A percentile compares a stretch with the other conserved stretches of the same genome.
Conservation (phyloP, 2,888 invertebrate species). For the Tethea ocularis region DNA sequence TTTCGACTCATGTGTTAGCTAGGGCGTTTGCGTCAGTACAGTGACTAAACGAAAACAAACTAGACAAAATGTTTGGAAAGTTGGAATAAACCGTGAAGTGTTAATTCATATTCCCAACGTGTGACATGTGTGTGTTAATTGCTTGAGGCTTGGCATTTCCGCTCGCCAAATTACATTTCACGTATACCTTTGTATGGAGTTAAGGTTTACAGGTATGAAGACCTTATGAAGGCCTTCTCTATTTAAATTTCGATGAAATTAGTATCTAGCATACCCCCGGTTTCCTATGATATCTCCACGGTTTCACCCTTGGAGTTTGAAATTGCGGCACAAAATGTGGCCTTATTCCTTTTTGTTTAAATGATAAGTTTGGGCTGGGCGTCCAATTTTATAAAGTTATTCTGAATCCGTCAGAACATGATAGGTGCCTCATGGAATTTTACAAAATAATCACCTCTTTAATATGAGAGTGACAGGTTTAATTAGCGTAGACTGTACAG, state of each 20-base stretch:
- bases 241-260: neutral
- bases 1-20: neutral
- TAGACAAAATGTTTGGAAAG: slow-evolving; percentile 21
- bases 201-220: neutral
- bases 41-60: slow-evolving; percentile 24
- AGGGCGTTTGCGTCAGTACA: slow-evolving; percentile 29
- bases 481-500: neutral
- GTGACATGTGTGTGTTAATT: slow-evolving; percentile 26
- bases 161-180: slow-evolving; percentile 4
- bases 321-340: too few relatives aligned
- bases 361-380: too few relatives aligned
- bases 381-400: neutral
- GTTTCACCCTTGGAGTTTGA: too few relatives aligned
- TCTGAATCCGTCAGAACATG: neutral
- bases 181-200: neutral
- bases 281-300: too few relatives aligned
- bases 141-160: slow-evolving; percentile 12
- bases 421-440: neutral
- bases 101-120: slow-evolving; percentile 19
- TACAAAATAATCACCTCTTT: too few relatives aligned
- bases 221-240: neutral
- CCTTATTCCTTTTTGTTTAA: too few relatives aligned
- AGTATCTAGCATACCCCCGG: too few relatives aligned
- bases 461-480: neutral
- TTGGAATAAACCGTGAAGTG: slow-evolving; percentile 21